A percentile compares a stretch with the other conserved stretches of the same genome.
phyloP scores from a whole-genome alignment of 2,888 invertebrate species.

The Serripes groenlandicus region DNA sequence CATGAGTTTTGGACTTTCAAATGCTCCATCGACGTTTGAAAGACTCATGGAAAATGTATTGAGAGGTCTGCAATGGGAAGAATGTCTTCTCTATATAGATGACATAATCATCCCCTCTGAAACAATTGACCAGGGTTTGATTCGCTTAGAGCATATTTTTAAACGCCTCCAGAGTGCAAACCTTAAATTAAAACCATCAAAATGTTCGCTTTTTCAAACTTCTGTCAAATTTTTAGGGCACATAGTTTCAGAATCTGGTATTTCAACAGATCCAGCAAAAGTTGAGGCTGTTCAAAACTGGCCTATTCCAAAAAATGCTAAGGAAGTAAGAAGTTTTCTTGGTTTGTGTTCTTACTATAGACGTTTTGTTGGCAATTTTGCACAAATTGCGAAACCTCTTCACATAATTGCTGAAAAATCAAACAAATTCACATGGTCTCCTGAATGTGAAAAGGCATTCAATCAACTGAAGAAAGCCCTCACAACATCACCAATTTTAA shows the following conservation, averaged over 20 bases:
- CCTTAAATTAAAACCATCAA: constrained; percentile 28
- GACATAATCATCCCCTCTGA: constrained; percentile 18
- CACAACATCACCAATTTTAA: constrained; percentile 30
- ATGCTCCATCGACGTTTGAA: too few relatives aligned
- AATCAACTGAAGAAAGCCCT: constrained; percentile 27
- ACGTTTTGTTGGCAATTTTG: constrained; percentile 30
- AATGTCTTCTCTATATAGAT: too few relatives aligned
- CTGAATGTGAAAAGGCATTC: constrained; percentile 23
- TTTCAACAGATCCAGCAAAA: constrained; percentile 27
- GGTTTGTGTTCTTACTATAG: constrained; percentile 32
- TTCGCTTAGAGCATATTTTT: constrained; percentile 19
- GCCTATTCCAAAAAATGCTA: constrained; percentile 13
- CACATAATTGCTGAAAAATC: constrained; percentile 31
- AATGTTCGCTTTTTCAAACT: constrained; percentile 41
- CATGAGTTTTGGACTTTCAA: constrained; percentile 74
- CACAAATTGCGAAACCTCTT: constrained; percentile 29
- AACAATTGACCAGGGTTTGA: not conserved
- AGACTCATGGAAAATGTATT: constrained; percentile 48
- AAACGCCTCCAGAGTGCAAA: not conserved
- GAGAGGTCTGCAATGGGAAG: constrained; percentile 58
- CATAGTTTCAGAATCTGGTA: constrained; percentile 25
- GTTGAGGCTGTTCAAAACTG: constrained; percentile 21
- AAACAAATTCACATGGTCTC: constrained; percentile 26
- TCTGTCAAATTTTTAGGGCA: constrained; percentile 30
- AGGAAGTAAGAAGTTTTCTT: constrained; percentile 22